These are phyloP conservation scores for human (Homo sapiens) DNA, from an alignment of 2,113 vertebrate species.

Conservation along the genomic window DNA sequence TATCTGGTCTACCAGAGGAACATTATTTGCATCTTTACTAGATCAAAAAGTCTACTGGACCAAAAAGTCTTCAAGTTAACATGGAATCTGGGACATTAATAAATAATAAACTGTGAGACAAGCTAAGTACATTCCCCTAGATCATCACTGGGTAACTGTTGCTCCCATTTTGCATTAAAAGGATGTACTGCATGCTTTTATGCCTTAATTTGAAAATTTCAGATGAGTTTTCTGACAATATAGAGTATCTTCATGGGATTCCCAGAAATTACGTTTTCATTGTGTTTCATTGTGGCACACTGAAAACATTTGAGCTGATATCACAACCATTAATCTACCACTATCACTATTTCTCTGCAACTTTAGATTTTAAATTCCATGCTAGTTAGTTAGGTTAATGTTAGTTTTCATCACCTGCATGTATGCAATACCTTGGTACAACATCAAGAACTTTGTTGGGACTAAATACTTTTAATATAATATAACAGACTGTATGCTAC, in stretches of 20 bases:
- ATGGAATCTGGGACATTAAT: not conserved
- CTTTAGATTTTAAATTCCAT: not conserved
- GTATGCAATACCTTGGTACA: not conserved
- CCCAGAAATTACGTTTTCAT: not conserved
- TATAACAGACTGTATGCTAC: not conserved
- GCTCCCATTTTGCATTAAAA: not conserved
- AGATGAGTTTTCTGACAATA: not conserved
- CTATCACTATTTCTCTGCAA: not conserved
- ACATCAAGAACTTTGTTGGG: not conserved
- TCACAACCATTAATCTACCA: not conserved
- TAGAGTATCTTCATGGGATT: not conserved
- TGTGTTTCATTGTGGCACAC: not conserved
- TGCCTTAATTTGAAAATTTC: not conserved
- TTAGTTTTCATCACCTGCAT: not conserved
- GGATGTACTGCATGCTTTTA: not conserved
- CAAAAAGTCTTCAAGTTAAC: not conserved
- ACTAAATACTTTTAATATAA: not conserved
- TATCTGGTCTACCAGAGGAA: not conserved
- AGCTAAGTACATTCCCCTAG: not conserved
- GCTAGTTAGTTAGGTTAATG: not conserved
- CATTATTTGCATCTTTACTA: not conserved
- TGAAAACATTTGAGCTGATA: not conserved
- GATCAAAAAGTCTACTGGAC: not conserved
- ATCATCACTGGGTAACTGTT: not conserved
- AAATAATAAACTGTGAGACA: not conserved